Evolutionary conservation across 2,113 vertebrate genomes (phyloP), one percentile per base, ranked within the genome.

Genomic region (Rhynchomys soricoides): DNA sequence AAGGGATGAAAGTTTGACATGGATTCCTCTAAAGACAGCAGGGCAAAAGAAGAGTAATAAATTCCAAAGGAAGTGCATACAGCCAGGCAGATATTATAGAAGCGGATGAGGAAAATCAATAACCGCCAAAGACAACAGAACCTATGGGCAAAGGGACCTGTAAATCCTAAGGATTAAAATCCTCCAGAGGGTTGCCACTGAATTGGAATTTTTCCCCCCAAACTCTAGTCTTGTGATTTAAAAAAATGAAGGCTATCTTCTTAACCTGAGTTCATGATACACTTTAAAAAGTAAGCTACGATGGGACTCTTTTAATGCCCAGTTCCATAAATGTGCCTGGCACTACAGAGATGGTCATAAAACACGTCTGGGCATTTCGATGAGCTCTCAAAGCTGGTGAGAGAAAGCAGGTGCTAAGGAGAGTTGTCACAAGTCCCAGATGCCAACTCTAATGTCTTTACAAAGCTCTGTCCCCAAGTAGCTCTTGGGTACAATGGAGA

Each of bases 21-120:
- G 57, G 64, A 94, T 92, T 90, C 79, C 83, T 95, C 89, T 97
- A 96, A 95, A 93, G 59, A 97, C 48, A 94, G 24, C 52, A 96
- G n/a, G 19, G 71, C 97, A 96, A 78, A 96, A 97, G 66, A 97
- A 59, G 74, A 95, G 83, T 86, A 95, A 91, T 97, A 95, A 98
- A 95, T 96, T 87, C 73, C 73, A 91, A 92, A 87, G 82, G 91
- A 97, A 95, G 89, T 95, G 78, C 50, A 94, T 81, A 96, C 15
- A 43, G 77, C 26, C 50, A 78, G 83, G 57, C 86, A 95, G 68
- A 89, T 26, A 34, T 88, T 94, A 87, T 5, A 95, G 78, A 92
- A 95, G 95, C 88, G 37, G 74, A 95, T n/a, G 68, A 96, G 50
- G 90, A 96, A 97, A 97, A 97, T 95, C 90, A 87, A 31, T 95